A percentile compares a stretch with the other conserved stretches of the same genome.
Evolutionary conservation across 2,113 vertebrate species (phyloP).

Genomic region (Vombatus ursinus): DNA sequence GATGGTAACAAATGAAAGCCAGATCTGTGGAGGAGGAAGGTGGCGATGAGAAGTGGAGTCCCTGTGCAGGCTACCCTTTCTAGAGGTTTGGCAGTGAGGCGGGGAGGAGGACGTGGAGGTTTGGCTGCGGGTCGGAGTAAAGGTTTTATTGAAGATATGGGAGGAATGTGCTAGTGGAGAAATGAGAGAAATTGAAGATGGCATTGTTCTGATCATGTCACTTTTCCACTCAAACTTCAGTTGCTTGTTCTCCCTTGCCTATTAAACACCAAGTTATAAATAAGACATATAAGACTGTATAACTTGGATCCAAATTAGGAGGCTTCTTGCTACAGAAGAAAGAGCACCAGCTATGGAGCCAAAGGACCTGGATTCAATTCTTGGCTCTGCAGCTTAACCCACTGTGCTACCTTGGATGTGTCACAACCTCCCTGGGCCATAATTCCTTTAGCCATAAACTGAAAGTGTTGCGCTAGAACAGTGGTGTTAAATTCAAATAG

Average conservation of each 20-base stretch:
- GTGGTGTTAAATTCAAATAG: background rate
- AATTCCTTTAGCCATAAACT: no score
- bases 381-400: background rate
- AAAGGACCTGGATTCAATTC: background rate
- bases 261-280: background rate
- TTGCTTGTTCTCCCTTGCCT: background rate
- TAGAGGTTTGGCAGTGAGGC: no score
- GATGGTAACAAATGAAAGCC: background rate
- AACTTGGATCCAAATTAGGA: background rate
- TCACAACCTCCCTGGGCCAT: background rate
- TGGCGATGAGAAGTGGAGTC: no score
- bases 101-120: background rate
- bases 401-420: background rate
- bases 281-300: background rate
- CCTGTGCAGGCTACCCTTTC: no score
- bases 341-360: background rate
- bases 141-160: background rate
- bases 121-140: background rate
- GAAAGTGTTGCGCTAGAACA: background rate
- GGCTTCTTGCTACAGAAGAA: background rate
- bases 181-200: background rate
- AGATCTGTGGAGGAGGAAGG: background rate
- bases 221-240: background rate
- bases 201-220: background rate
- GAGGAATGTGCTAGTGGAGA: background rate